Percentiles rank a stretch among this genome's conserved stretches.
Conservation (phyloP, 2,113 vertebrate genomes). For the Scopus umbretta region DNA sequence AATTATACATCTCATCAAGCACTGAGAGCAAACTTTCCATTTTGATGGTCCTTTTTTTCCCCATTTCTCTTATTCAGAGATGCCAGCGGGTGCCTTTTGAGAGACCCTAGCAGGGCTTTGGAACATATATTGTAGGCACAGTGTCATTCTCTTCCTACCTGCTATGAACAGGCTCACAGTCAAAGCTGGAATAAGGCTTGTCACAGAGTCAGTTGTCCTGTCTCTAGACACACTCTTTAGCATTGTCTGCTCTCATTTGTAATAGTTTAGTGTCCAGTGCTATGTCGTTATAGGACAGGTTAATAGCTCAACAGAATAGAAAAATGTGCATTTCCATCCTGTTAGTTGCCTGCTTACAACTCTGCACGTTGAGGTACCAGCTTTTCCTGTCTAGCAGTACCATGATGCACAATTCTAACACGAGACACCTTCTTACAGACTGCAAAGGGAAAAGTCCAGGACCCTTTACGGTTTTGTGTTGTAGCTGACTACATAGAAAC, state of each 20-base stretch:
- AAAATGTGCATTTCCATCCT: conserved; percentile 15
- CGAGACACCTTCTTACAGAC: background rate
- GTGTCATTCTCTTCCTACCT: background rate
- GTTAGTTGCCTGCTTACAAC: background rate
- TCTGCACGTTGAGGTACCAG: background rate
- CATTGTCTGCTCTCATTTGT: background rate
- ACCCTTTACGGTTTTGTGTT: background rate
- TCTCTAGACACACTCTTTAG: background rate
- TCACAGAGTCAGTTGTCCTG: background rate
- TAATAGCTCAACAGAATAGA: background rate
- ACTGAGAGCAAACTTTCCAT: background rate
- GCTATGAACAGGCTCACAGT: background rate
- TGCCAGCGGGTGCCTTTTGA: background rate
- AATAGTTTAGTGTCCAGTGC: background rate
- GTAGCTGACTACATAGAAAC: background rate
- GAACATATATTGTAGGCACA: background rate
- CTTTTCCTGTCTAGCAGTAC: background rate
- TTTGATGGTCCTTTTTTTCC: background rate
- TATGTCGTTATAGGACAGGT: background rate
- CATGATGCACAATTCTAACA: background rate
- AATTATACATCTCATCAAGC: background rate
- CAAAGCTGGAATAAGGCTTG: background rate
- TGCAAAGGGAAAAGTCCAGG: background rate
- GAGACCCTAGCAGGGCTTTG: background rate
- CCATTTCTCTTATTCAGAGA: background rate